A percentile compares a stretch with the other conserved stretches of the same genome.
These are phyloP conservation scores for Origma solitaria DNA, from an alignment of 2,113 vertebrate species.

Conservation along the genomic window DNA sequence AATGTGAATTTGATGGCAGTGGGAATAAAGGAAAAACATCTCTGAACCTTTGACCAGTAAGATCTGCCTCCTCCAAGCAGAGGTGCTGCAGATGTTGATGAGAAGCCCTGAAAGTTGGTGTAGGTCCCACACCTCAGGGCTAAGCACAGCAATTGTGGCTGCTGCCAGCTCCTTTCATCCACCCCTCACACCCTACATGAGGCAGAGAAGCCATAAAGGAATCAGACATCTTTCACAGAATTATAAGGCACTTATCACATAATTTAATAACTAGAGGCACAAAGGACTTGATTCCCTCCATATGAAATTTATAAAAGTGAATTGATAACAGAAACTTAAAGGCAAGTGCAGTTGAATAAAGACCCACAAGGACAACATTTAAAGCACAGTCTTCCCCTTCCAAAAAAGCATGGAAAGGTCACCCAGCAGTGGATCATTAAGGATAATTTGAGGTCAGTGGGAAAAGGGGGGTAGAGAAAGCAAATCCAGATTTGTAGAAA, in stretches of 20 bases:
- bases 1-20: background rate
- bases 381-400: background rate
- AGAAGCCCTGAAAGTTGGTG: background rate
- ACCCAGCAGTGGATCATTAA: background rate
- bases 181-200: background rate
- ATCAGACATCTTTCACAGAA: constrained; percentile 36
- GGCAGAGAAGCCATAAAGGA: constrained; percentile 43
- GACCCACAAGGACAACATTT: constrained; percentile 42
- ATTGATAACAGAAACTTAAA: constrained; percentile 53
- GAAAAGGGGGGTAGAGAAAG: background rate
- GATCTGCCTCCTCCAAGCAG: background rate
- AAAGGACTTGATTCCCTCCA: constrained; percentile 61
- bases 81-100: background rate
- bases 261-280: constrained; percentile 59
- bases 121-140: background rate
- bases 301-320: constrained; percentile 65
- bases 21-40: background rate
- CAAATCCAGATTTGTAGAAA: constrained; percentile 13
- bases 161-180: background rate
- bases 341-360: constrained; percentile 20
- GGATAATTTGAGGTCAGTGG: constrained; percentile 56
- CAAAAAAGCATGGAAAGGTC: background rate
- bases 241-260: constrained; percentile 63
- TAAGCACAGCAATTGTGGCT: background rate
- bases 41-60: background rate